Conservation (phyloP, 2,797 vertebrate species). For the Enteromius fasciolatus region DNA sequence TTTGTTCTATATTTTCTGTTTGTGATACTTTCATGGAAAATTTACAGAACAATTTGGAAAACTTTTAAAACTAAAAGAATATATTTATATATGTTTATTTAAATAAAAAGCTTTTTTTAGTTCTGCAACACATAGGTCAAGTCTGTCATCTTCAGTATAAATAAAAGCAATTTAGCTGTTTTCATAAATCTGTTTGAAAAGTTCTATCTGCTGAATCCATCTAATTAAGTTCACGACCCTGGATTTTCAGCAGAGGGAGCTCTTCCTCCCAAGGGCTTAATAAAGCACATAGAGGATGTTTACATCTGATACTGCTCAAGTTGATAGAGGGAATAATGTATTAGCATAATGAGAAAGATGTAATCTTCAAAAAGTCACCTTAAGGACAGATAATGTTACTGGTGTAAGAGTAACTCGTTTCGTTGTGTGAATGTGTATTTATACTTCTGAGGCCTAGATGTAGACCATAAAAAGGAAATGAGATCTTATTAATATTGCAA, state of each 20-base stretch:
- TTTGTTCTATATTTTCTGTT: background rate
- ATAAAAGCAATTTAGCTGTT: background rate
- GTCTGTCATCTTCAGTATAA: background rate
- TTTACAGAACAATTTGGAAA: background rate
- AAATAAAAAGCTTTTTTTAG: background rate
- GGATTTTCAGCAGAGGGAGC: conserved; percentile 13
- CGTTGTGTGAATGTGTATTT: background rate
- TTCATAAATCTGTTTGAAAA: conserved; percentile 31
- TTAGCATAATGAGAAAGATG: conserved; percentile 21
- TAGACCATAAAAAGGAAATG: background rate
- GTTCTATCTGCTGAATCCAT: background rate
- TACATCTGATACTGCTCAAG: background rate
- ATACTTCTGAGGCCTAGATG: background rate
- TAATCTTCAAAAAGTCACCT: background rate
- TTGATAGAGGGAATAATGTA: background rate
- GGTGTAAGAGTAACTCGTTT: background rate
- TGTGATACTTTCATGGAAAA: background rate
- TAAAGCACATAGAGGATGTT: conserved; percentile 26
- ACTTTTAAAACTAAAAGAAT: background rate
- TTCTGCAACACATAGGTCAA: conserved; percentile 9
- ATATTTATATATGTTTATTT: background rate
- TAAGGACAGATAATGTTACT: background rate
- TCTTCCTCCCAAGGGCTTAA: conserved; percentile 1
- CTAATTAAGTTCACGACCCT: conserved; percentile 25
- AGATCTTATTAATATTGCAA: background rate